Evolutionary conservation across 2,888 invertebrate genomes (phyloP), one percentile per base, ranked within the genome.

Genomic region (Amphipyra tragopoginis): DNA sequence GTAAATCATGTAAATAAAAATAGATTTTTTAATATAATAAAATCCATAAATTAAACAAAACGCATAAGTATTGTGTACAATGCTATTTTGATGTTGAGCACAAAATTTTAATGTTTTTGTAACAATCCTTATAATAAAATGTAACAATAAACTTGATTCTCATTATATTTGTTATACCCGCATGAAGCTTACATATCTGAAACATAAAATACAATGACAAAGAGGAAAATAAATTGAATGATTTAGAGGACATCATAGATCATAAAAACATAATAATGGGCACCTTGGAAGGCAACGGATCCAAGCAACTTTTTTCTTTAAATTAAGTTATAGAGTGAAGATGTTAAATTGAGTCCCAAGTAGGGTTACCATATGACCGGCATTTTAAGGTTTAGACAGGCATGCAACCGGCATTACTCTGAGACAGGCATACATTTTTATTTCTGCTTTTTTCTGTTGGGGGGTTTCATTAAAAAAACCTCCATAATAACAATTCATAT

Each of bases 71-170:
- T 55, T 67, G 68, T 77, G 74, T 67, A 79, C 77, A 81, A 76
- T 75, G 65, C 70, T 71, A 76, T 77, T 78, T 75, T 64, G 68
- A 79, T 77, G 72, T 79, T 80, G 67, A 88, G 92, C 91, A 91
- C 91, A 91, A 89, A 87, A 74, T 84, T 85, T 79, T 81, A 80
- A 84, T 77, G 75, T 83, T 88, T 88, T 88, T 86, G 77, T 89
- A 88, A 88, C 81, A 83, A 81, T 86, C 79, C 77, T 84, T 84
- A 82, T 80, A 86, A 85, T 86, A 86, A 86, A 83, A 84, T 80
- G 69, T 82, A 85, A 85, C 82, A 84, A 79, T 75, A 77, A 85
- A 80, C 57, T 58, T 77, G 70, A 7, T 29, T 85, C 79, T 82
- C 82, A 58, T 54, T 61, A 49, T 54, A 36, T 15, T 81, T 55